Evolutionary conservation across 2,797 vertebrate genomes (phyloP), one percentile per base, ranked within the genome.

Genomic region (Ibycter americanus): DNA sequence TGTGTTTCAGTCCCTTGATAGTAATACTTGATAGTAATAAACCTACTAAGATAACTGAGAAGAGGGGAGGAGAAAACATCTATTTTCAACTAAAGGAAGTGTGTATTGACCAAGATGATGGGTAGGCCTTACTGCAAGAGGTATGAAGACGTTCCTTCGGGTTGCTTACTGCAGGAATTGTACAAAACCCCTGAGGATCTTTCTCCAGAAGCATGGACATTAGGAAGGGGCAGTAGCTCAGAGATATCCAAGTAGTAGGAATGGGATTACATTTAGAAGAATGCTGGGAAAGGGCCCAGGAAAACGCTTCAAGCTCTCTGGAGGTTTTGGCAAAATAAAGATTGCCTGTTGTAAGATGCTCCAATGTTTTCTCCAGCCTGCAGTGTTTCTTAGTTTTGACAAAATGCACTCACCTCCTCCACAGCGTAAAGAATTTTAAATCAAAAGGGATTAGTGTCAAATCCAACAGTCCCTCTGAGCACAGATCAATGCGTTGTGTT

Each of bases 341-440:
- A 68, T 84, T 84, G 40, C 34, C 46, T 51, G 11, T 49, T 90
- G 52, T 72, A 73, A 84, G 83, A 93, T 83, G 58, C 46, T 61
- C 61, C 49, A 56, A 11, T 31, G 38, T 89, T 95, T 89, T 77
- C 59, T 90, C 7, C 62, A 58, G 27, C 38, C 36, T 83, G 32
- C 27, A 65, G 61, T 34, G n/a, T 79, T 93, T 79, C 89, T 91
- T 82, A 76, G 11, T 92, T 94, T 93, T 92, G 67, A 90, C 59
- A 61, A 89, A 95, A 89, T 15, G 3, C 59, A 67, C 29, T 77
- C 49, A 65, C 44, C 36, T 94, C 40, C 47, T 76, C 71, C 72
- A 47, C 71, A 87, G 59, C 29, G 63, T 71, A 74, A 91, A 91
- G 78, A 92, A 63, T 71, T 90, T 87, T 71, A 92, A 93, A 93